A percentile compares a stretch with the other conserved stretches of the same genome.
phyloP scores from a whole-genome alignment of 2,797 vertebrate genomes.

The Syngnathus rostellatus region DNA sequence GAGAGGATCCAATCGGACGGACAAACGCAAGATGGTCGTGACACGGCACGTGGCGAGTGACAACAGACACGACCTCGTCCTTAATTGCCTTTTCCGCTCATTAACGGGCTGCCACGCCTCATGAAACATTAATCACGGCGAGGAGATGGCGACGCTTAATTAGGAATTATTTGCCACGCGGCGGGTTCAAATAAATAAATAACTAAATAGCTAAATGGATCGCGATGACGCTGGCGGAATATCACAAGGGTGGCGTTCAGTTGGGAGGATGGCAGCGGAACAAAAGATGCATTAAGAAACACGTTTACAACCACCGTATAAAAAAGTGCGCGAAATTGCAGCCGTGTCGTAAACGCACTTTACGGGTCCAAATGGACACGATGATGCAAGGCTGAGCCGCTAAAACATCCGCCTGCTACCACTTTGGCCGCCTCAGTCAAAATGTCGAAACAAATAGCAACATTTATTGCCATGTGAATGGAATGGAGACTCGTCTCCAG shows the following conservation, averaged over 20 bases:
- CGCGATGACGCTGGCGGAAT: constrained; percentile 34
- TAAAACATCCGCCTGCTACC: background rate
- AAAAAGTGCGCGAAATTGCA: background rate
- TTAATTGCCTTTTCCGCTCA: constrained; percentile 71
- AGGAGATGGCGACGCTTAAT: constrained; percentile 64
- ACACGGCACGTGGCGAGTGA: constrained; percentile 44
- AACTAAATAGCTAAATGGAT: background rate
- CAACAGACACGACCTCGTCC: constrained; percentile 58
- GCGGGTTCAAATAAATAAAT: constrained; percentile 8
- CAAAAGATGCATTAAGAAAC: constrained; percentile 5
- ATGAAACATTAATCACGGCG: constrained; percentile 74
- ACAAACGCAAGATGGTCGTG: constrained; percentile 36
- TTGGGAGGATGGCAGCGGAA: background rate
- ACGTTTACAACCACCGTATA: background rate
- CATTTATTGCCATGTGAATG: background rate
- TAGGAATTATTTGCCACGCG: constrained; percentile 61
- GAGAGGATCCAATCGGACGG: background rate
- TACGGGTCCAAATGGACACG: constrained; percentile 3
- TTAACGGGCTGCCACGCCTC: constrained; percentile 64
- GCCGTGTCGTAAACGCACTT: background rate
- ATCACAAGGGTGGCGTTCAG: constrained; percentile 12
- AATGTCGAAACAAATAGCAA: background rate
- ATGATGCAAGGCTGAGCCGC: background rate
- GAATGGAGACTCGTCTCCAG: background rate
- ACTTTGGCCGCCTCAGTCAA: background rate